These are phyloP conservation scores for Myanophis thanlyinensis DNA, from an alignment of 2,113 vertebrate genomes.

Conservation along the genomic window DNA sequence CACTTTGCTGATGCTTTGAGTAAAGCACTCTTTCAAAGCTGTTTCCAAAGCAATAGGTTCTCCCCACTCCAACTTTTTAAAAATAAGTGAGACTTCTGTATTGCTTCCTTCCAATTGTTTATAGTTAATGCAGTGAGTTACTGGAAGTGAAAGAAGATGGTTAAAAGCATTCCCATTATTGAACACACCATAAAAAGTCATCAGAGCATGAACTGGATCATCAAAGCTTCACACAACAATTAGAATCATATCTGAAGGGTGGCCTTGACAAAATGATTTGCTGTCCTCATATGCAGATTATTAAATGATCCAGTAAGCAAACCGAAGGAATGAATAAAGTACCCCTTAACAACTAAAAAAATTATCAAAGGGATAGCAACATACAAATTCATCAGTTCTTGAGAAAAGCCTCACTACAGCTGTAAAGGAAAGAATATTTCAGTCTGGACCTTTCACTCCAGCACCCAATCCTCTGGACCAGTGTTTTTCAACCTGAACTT, in stretches of 20 bases:
- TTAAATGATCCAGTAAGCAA: not conserved
- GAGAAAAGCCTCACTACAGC: not conserved
- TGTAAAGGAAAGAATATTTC: not conserved
- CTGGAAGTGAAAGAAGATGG: not conserved
- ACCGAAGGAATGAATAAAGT: not conserved
- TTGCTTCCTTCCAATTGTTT: not conserved
- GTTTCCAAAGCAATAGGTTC: not conserved
- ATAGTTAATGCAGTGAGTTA: not conserved
- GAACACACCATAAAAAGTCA: not conserved
- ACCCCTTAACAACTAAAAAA: not conserved
- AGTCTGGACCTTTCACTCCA: not conserved
- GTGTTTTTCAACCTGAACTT: not conserved
- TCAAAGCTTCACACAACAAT: not conserved
- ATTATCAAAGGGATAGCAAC: not conserved
- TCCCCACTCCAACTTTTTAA: not conserved
- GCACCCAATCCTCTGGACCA: not conserved
- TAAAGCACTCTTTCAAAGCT: not conserved
- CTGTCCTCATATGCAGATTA: not conserved
- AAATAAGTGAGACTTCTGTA: not conserved
- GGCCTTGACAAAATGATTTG: not conserved
- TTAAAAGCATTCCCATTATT: not conserved
- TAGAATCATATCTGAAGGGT: not conserved
- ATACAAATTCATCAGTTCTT: not conserved
- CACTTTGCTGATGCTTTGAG: not conserved
- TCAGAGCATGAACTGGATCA: not conserved